Evolutionary conservation across 2,797 vertebrate genomes (phyloP), one percentile per base, ranked within the genome.

Genomic region (Myotis findleyi): DNA sequence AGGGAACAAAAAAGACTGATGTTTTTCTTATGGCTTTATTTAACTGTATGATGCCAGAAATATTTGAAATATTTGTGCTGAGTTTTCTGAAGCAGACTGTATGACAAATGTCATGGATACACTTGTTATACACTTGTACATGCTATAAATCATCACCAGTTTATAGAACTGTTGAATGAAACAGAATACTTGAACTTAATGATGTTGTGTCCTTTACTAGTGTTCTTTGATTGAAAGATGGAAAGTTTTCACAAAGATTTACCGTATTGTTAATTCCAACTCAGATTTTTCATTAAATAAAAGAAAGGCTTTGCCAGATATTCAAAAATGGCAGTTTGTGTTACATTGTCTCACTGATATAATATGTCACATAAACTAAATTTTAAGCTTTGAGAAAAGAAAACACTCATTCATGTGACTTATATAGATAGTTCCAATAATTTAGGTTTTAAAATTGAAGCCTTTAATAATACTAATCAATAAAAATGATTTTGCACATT

Each of bases 241-340:
- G 47, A 87, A 87, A 64, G 59, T n/a, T 49, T 66, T 94, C 81
- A 80, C 33, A 11, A 84, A 84, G 17, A 94, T 55, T 72, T 87
- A 57, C 25, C 73, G 5, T 80, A 57, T 49, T 57, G 4, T 87
- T 38, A 49, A 66, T 41, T 91, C 27, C 25, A 73, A 36, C 11
- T 73, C 47, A 81, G 27, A 18, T 27, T 75, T 49, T 91, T 94
- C 17, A 30, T 53, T 30, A 76, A 79, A 51, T 38, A 81, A 83
- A 89, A 59, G 21, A 55, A 80, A 86, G 38, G 20, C 2, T 47
- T 47, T 47, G 10, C n/a, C 57, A 68, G 20, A 68, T 51, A 81
- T 7, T 86, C 25, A 21, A 33, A 75, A 47, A 79, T 64, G 17
- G 9, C 27, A 64, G 33, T 51, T 59, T 59, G 27, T 57, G n/a